Base-by-base conservation (phyloP, 2,888 invertebrate species). In the Plagodis dolabraria region DNA sequence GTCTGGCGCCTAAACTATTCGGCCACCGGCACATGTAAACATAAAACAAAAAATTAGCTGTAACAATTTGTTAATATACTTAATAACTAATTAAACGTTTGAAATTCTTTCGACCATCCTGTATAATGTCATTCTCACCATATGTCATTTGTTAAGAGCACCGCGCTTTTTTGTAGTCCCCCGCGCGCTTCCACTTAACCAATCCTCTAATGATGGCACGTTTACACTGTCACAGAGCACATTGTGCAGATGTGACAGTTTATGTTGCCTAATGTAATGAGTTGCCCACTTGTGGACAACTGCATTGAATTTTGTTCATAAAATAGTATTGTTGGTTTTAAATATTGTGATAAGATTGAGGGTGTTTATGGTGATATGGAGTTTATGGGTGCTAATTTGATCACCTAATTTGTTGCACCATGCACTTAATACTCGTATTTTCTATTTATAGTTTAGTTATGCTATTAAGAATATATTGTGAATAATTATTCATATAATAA, bases 41-140 rank as follows among this genome's bases (percentile, higher is more conserved):
- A n/a, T n/a, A n/a, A n/a, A n/a, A n/a, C n/a, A n/a, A n/a, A n/a
- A n/a, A n/a, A n/a, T n/a, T n/a, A n/a, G n/a, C n/a, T n/a, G n/a
- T n/a, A n/a, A n/a, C n/a, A n/a, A n/a, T n/a, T n/a, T n/a, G n/a
- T n/a, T n/a, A n/a, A n/a, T n/a, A n/a, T n/a, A n/a, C 0, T 38
- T 38, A 38, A 38, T 2, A 38, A 38, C 22, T 22, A 22, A 22
- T 38, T 4, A 38, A 38, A 38, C 5, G 9, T 5, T 38, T 22
- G 22, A 4, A 38, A 1, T 34, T 11, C 0, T 2, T 9, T 22
- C 76, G 5, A 10, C 9, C 53, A 72, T 0, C 52, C 76, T 74
- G 74, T 80, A 75, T 60, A 60, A n/a, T 43, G 46, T 66, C 69
- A 73, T 74, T 71, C 71, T 72, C 76, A 74, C 77, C 79, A 79